Evolutionary conservation across 2,888 invertebrate species (phyloP).

Genomic region (Netelia inedita): DNA sequence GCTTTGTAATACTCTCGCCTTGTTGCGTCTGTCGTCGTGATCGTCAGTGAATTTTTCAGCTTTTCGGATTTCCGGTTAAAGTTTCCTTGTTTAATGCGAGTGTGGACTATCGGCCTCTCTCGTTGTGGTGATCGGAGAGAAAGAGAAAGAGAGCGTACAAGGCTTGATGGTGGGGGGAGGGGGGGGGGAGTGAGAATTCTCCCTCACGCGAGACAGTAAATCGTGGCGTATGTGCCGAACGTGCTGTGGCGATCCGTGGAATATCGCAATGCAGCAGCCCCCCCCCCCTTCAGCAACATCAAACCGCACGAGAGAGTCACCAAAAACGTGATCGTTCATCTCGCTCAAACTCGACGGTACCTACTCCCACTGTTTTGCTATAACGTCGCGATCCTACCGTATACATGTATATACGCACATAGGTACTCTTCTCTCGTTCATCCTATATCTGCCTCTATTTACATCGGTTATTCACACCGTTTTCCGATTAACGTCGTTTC

Average conservation of each 20-base stretch:
- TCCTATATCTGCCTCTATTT: conserved; percentile 47
- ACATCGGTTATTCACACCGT: conserved; percentile 65
- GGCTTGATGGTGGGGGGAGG: too few species aligned
- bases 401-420: not conserved
- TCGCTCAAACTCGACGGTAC: conserved; percentile 40
- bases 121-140: conserved; percentile 7
- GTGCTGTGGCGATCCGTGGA: conserved; percentile 46
- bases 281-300: conserved; percentile 12
- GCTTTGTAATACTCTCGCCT: not conserved
- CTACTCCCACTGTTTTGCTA: conserved; percentile 4
- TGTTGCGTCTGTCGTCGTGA: conserved; percentile 20
- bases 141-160: not conserved
- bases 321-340: conserved; percentile 66
- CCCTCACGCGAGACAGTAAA: conserved; percentile 47
- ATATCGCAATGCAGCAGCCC: conserved; percentile 33
- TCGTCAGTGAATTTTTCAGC: conserved; percentile 19
- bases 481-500: conserved; percentile 68
- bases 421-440: conserved; percentile 7
- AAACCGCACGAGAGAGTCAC: conserved; percentile 41
- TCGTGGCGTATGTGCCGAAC: conserved; percentile 53
- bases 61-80: conserved; percentile 11
- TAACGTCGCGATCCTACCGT: not conserved
- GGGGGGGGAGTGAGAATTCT: not conserved
- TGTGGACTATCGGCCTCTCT: conserved; percentile 12
- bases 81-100: not conserved